Evolutionary conservation across 2,113 vertebrate species (phyloP).

Genomic region (Enhydra lutris): DNA sequence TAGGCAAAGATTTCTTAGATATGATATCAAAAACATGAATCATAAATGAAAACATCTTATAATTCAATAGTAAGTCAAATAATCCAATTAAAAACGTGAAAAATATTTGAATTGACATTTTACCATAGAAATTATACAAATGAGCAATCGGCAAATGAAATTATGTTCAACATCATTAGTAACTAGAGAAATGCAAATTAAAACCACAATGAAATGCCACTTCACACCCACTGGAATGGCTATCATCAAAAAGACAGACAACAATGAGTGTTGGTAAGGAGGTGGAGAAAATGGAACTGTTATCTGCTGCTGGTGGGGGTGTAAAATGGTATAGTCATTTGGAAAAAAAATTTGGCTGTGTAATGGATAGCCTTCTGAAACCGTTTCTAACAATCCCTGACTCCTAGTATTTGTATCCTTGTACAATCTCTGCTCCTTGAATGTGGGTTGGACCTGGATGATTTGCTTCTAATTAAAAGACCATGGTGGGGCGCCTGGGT

Average conservation of each 20-base stretch:
- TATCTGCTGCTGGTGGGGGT: background rate
- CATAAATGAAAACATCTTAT: conserved; percentile 56
- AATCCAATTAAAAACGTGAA: background rate
- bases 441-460: background rate
- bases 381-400: background rate
- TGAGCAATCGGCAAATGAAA: background rate
- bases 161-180: background rate
- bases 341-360: background rate
- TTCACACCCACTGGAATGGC: background rate
- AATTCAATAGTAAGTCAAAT: conserved; percentile 18
- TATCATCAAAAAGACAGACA: conserved; percentile 13
- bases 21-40: conserved; percentile 49
- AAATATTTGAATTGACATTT: conserved; percentile 38
- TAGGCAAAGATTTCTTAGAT: conserved; percentile 51
- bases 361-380: background rate
- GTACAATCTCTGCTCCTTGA: background rate
- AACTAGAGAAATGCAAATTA: conserved; percentile 20
- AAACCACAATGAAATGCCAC: background rate
- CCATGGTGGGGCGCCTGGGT: background rate
- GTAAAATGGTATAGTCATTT: background rate
- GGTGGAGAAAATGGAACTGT: background rate
- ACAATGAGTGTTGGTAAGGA: background rate
- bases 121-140: conserved; percentile 33
- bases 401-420: background rate
- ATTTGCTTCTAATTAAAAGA: background rate